Percentiles rank a stretch among this genome's conserved stretches.
Conservation (phyloP, 2,888 invertebrate species). For the Drosophila merina region DNA sequence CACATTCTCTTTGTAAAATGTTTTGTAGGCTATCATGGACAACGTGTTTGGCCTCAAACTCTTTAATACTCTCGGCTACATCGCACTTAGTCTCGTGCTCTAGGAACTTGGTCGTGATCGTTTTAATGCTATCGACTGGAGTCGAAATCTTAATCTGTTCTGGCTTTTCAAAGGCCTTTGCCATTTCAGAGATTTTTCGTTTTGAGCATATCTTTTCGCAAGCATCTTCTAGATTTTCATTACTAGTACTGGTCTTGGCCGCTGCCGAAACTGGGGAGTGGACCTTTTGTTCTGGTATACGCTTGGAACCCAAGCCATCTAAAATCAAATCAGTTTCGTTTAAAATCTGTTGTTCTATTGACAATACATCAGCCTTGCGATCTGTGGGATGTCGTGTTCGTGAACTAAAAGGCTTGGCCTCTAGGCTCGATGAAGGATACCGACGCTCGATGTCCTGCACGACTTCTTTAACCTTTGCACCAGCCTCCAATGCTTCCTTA, state of each 20-base stretch:
- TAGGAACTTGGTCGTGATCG: constrained; percentile 59
- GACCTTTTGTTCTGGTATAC: constrained; percentile 40
- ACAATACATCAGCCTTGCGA: constrained; percentile 50
- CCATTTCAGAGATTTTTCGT: constrained; percentile 64
- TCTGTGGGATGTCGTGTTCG: constrained; percentile 73
- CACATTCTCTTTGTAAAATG: constrained; percentile 51
- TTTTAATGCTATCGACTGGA: constrained; percentile 33
- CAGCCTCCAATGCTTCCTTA: constrained; percentile 51
- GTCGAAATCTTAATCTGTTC: constrained; percentile 9
- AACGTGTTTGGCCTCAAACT: constrained; percentile 37
- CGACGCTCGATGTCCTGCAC: constrained; percentile 85
- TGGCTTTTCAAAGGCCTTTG: constrained; percentile 56
- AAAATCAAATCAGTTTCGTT: constrained; percentile 69
- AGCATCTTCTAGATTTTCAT: constrained; percentile 65
- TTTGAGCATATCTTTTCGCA: constrained; percentile 77
- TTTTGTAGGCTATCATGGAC: constrained; percentile 27
- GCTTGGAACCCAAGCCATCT: constrained; percentile 46
- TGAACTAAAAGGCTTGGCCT: constrained; percentile 72
- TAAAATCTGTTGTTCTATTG: constrained; percentile 73
- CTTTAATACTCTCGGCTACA: constrained; percentile 38
- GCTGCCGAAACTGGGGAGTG: constrained; percentile 43
- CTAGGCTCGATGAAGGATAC: constrained; percentile 67
- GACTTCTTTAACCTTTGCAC: constrained; percentile 86
- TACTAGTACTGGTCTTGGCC: constrained; percentile 39
- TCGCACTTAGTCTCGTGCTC: constrained; percentile 49